Base-by-base conservation (phyloP, 2,888 invertebrate species). In the Hirtodrosophila confusa region DNA sequence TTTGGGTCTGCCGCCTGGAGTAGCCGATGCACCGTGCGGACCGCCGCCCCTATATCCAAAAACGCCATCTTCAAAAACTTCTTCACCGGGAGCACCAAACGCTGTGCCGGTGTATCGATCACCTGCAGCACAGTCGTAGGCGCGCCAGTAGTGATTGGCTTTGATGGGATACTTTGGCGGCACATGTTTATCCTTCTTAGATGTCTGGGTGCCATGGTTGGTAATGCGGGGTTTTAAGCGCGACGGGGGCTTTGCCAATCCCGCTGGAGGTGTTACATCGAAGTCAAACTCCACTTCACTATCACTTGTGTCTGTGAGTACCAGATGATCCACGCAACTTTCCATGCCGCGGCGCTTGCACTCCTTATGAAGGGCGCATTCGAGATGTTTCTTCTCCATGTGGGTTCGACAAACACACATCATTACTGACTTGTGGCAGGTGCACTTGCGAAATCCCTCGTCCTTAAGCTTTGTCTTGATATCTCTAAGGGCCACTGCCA, bases 241-340 rank as follows among this genome's bases (percentile, higher is more conserved):
- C 0, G 5, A 2, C 47, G 93, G 91, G 0, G 93, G 92, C 69
- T 93, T 93, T 31, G 94, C 93, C 48, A 94, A 92, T 0, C 94
- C 94, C 35, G 94, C 94, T 0, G 95, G 94, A 0, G 95, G 94
- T 0, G 94, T 94, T 49, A 95, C 94, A 72, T 95, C 94, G 24
- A 95, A 94, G 76, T 95, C 94, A 90, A 94, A 93, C 56, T 95
- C 95, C n/a, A 94, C 93, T 45, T 94, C 94, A 9, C 89, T 90
- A 1, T 91, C 90, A 10, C 89, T 90, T 0, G 89, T 90, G 35
- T 91, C 91, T 0, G 90, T 88, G 0, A 91, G 70, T 0, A 89
- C 69, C 17, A 91, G 54, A 0, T 77, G 71, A 24, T 90, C 82
- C 3, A 72, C 74, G 35, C 89, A 82, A 10, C 67, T 73, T 1